Evolutionary conservation across 1,140 invertebrate genomes (phyloP).

Genomic region (Euglossa dilemma): DNA sequence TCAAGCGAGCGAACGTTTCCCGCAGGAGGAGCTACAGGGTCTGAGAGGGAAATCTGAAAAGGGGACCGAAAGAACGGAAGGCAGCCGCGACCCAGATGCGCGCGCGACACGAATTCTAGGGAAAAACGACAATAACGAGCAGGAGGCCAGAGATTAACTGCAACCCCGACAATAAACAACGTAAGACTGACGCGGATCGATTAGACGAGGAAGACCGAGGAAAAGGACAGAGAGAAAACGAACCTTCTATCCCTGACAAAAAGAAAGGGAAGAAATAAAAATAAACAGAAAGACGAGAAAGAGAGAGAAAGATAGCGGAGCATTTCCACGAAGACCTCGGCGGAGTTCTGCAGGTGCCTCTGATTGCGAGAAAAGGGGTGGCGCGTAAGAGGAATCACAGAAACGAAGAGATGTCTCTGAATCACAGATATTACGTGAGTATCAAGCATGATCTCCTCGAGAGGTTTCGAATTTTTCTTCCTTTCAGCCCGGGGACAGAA

Average conservation of each 20-base stretch:
- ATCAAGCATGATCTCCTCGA: conserved; percentile 21
- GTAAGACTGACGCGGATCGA: conserved; percentile 59
- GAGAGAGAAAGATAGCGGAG: conserved; percentile 42
- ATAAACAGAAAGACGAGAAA: neutral
- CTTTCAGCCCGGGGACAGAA: neutral
- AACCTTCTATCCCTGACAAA: neutral
- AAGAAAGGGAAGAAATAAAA: neutral
- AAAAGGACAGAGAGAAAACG: neutral
- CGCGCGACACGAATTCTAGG: conserved; percentile 33
- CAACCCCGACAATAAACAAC: conserved; percentile 65
- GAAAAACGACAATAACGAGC: conserved; percentile 62
- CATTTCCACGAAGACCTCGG: conserved; percentile 36
- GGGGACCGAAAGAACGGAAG: neutral
- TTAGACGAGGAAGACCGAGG: neutral
- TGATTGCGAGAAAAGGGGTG: conserved; percentile 30
- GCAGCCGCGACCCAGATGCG: conserved; percentile 46
- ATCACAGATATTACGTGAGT: conserved; percentile 82
- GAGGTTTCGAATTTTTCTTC: neutral
- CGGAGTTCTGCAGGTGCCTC: conserved; percentile 29
- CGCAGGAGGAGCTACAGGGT: conserved; percentile 20
- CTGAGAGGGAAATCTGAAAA: conserved; percentile 28
- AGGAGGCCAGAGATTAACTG: conserved; percentile 52
- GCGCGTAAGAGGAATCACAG: conserved; percentile 30
- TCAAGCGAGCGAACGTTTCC: conserved; percentile 8
- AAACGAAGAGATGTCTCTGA: conserved; percentile 78